A percentile compares a stretch with the other conserved stretches of the same genome.
phyloP scores from a whole-genome alignment of 1,140 invertebrate genomes.

The Galendromus occidentalis region DNA sequence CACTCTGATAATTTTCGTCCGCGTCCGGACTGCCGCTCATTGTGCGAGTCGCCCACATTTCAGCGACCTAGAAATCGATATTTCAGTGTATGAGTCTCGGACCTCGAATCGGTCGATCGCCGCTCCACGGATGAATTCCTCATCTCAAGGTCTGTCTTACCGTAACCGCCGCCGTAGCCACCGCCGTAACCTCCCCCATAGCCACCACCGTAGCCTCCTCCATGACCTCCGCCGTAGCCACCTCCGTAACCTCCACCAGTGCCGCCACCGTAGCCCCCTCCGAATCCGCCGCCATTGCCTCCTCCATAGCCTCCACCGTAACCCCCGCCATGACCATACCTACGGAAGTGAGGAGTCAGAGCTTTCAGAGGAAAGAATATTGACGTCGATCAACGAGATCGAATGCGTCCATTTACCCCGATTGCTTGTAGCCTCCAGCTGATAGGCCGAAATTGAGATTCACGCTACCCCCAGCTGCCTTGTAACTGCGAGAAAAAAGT shows the following conservation, averaged over 20 bases:
- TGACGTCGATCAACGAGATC: too few species aligned
- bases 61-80: too few species aligned
- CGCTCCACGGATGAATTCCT: too few species aligned
- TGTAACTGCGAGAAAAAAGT: background rate
- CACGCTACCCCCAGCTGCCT: background rate
- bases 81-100: too few species aligned
- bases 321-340: background rate
- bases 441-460: background rate
- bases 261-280: background rate
- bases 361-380: too few species aligned
- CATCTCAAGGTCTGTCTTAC: background rate
- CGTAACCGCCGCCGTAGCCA: background rate
- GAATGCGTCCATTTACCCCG: background rate
- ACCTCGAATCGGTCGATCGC: too few species aligned
- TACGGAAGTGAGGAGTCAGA: too few species aligned
- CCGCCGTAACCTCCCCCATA: background rate
- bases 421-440: background rate
- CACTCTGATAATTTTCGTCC: too few species aligned
- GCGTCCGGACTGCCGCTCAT: too few species aligned
- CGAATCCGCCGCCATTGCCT: background rate
- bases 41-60: too few species aligned
- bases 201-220: background rate
- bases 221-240: constrained; percentile 4
- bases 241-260: background rate
- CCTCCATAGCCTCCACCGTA: background rate